Evolutionary conservation across 2,797 vertebrate genomes (phyloP).

Genomic region (Gallinago stenura): DNA sequence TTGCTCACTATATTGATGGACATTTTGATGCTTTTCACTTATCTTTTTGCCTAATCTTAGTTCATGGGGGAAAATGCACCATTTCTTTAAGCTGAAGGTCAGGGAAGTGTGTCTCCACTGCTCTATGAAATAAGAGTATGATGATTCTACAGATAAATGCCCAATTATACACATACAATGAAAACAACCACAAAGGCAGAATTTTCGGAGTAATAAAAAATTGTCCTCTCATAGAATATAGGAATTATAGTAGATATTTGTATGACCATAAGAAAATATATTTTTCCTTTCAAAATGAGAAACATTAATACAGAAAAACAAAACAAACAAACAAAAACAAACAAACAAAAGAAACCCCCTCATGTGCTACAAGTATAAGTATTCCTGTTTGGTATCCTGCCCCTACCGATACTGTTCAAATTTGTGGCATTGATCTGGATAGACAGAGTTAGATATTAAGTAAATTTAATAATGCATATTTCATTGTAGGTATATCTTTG

Average conservation of each 20-base stretch:
- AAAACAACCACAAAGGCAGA: neutral
- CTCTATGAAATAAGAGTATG: neutral
- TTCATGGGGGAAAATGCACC: neutral
- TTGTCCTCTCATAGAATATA: neutral
- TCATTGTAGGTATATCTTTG: neutral
- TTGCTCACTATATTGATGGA: neutral
- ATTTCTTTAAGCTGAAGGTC: neutral
- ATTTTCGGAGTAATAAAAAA: neutral
- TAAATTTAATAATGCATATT: neutral
- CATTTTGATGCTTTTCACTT: neutral
- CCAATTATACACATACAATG: neutral
- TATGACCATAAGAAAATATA: neutral
- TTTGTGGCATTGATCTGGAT: neutral
- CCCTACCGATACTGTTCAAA: neutral
- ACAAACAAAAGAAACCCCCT: neutral
- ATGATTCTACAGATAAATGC: neutral
- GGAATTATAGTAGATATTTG: neutral
- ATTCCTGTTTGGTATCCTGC: neutral
- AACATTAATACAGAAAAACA: neutral
- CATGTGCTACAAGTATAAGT: accelerated
- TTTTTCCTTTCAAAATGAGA: neutral
- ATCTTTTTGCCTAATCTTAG: neutral
- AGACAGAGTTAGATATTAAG: accelerated
- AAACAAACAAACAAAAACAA: too few species aligned
- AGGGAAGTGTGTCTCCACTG: neutral